Evolutionary conservation across 2,797 vertebrate genomes (phyloP).

Genomic region (Gambusia yucatana): DNA sequence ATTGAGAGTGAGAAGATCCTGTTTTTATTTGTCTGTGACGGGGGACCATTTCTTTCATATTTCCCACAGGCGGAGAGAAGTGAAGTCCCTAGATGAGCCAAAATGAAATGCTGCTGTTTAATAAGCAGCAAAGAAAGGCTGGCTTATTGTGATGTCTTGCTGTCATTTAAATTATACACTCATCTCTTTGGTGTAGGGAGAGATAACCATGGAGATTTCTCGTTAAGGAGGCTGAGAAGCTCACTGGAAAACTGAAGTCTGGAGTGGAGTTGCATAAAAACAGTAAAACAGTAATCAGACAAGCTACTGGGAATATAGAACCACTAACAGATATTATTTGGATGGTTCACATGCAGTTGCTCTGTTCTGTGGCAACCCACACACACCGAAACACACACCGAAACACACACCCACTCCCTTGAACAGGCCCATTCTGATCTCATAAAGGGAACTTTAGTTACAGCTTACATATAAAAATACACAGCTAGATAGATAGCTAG

Average conservation of each 20-base stretch:
- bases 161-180: constrained; percentile 41
- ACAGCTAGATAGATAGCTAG: not conserved
- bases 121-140: constrained; percentile 32
- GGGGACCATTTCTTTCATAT: constrained; percentile 4
- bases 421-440: not conserved
- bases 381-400: not conserved
- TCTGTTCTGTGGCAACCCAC: not conserved
- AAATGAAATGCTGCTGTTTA: constrained; percentile 43
- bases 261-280: not conserved
- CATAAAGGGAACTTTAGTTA: not conserved
- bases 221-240: constrained; percentile 14
- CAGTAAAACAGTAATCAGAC: not conserved
- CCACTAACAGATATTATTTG: not conserved
- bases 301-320: not conserved
- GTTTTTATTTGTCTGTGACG: constrained; percentile 34
- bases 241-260: constrained; percentile 20
- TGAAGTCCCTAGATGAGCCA: constrained; percentile 32
- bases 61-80: constrained; percentile 18
- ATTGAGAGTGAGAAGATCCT: constrained; percentile 31
- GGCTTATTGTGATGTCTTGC: constrained; percentile 28
- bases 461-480: not conserved
- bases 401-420: not conserved
- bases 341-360: not conserved
- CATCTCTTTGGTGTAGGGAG: constrained; percentile 26
- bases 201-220: constrained; percentile 21